phyloP scores from a whole-genome alignment of 2,797 vertebrate genomes.

The Thamnophis elegans region DNA sequence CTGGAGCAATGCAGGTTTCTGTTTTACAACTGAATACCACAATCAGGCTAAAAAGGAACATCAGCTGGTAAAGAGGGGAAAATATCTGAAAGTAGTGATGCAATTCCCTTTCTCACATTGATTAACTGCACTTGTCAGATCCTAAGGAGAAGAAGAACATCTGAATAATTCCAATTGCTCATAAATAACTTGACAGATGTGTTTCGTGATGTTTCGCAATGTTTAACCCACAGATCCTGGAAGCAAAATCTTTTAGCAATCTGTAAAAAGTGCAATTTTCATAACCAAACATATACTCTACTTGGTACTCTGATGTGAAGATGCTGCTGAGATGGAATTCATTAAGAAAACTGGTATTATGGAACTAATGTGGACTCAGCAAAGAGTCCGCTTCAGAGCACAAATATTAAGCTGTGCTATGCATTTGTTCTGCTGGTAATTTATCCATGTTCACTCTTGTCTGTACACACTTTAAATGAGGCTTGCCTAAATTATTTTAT shows the following conservation, averaged over 20 bases:
- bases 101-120: slow-evolving; percentile 24
- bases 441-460: not conserved
- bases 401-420: not conserved
- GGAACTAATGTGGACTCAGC: not conserved
- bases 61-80: slow-evolving; percentile 37
- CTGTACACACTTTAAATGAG: too few species aligned
- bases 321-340: not conserved
- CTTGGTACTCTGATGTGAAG: not conserved
- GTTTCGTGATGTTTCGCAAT: slow-evolving; percentile 25
- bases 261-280: not conserved
- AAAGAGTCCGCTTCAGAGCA: not conserved
- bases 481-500: not conserved
- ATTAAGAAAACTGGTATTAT: not conserved
- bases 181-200: slow-evolving; percentile 40
- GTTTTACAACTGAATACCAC: slow-evolving; percentile 31
- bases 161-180: slow-evolving; percentile 29
- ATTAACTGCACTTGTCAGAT: slow-evolving; percentile 43
- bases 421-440: not conserved
- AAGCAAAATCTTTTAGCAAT: slow-evolving; percentile 17
- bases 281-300: not conserved
- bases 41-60: slow-evolving; percentile 25
- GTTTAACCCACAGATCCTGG: not conserved
- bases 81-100: slow-evolving; percentile 38
- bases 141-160: slow-evolving; percentile 27
- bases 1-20: slow-evolving; percentile 15